Percentiles rank a stretch among this genome's conserved stretches.
Evolutionary conservation across 2,797 vertebrate genomes (phyloP).

Genomic region (Acanthopagrus latus): DNA sequence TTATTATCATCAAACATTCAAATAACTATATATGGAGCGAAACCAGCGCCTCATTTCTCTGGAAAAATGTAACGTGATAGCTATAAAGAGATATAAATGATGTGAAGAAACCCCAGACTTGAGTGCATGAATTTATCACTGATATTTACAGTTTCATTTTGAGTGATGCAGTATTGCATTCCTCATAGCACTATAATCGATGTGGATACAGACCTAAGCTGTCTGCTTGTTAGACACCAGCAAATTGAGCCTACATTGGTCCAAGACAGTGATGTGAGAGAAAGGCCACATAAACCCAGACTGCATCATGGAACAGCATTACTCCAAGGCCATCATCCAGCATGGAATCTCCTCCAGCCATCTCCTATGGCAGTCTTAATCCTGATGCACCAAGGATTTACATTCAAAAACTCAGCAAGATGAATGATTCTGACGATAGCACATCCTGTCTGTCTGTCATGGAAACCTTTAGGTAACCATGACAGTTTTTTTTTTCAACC

Average conservation of each 20-base stretch:
- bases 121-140: slow-evolving; percentile 42
- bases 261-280: slow-evolving; percentile 64
- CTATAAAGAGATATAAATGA: slow-evolving; percentile 47
- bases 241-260: slow-evolving; percentile 71
- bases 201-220: slow-evolving; percentile 42
- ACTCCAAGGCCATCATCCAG: slow-evolving; percentile 70
- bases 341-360: slow-evolving; percentile 67
- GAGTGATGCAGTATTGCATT: slow-evolving; percentile 48
- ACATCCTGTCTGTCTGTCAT: slow-evolving; percentile 60
- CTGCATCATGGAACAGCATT: slow-evolving; percentile 77
- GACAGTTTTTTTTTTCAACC: slow-evolving; percentile 45
- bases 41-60: slow-evolving; percentile 4
- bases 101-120: slow-evolving; percentile 28
- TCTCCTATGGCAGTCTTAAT: slow-evolving; percentile 74
- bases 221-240: slow-evolving; percentile 69
- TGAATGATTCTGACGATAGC: slow-evolving; percentile 70
- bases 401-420: slow-evolving; percentile 71
- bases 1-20: slow-evolving; percentile 26
- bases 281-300: slow-evolving; percentile 71
- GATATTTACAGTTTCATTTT: slow-evolving; percentile 53
- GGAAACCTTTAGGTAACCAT: slow-evolving; percentile 62
- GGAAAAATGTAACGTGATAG: slow-evolving; percentile 33
- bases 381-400: slow-evolving; percentile 66
- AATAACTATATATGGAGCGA: slow-evolving; percentile 15
- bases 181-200: slow-evolving; percentile 50